Percentiles rank a stretch among this genome's conserved stretches.
These are phyloP conservation scores for Bellardia bayeri DNA, from an alignment of 2,888 invertebrate genomes.

Conservation along the genomic window DNA sequence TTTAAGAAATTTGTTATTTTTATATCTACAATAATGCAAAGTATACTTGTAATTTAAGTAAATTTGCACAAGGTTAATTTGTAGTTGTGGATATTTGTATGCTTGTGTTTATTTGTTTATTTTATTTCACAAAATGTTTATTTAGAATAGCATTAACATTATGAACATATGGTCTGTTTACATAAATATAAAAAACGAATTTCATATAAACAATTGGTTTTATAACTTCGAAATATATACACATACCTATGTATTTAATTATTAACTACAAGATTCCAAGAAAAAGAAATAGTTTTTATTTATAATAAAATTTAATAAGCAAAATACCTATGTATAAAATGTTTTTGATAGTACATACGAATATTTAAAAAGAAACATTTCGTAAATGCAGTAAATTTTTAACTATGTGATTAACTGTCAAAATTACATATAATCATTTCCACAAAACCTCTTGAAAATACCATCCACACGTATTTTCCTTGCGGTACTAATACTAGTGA, in stretches of 20 bases:
- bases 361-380: not conserved
- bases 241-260: not conserved
- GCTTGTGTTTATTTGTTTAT: too few species aligned
- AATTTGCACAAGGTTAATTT: not conserved
- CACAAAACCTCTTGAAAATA: too few species aligned
- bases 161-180: too few species aligned
- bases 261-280: not conserved
- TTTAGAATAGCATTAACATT: too few species aligned
- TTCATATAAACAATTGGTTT: not conserved
- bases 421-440: too few species aligned
- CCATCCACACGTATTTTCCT: too few species aligned
- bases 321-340: not conserved
- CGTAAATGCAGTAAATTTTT: too few species aligned
- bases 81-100: too few species aligned
- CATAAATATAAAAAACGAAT: not conserved
- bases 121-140: too few species aligned
- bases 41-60: slow-evolving; percentile 1
- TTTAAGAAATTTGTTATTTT: not conserved
- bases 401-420: too few species aligned
- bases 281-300: not conserved
- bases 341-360: not conserved
- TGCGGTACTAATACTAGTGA: too few species aligned
- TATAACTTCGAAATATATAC: not conserved
- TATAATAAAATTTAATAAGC: not conserved
- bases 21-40: not conserved